A percentile compares a stretch with the other conserved stretches of the same genome.
phyloP scores from a whole-genome alignment of 2,113 vertebrate genomes.

The Aegithalos caudatus region DNA sequence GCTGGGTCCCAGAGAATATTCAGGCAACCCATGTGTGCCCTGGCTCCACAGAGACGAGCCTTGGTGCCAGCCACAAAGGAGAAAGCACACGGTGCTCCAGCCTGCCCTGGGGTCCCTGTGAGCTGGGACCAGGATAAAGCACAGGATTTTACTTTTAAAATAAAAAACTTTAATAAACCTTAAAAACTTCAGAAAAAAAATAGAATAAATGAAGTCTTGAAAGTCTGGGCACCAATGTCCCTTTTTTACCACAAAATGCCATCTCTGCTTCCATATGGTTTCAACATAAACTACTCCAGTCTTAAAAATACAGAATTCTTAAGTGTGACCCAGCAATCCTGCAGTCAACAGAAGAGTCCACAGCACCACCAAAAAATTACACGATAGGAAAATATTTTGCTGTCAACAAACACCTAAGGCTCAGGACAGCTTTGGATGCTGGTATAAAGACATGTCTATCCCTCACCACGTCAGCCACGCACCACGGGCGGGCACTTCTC shows the following conservation, averaged over 20 bases:
- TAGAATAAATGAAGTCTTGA: not conserved
- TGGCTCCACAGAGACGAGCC: rapidly evolving
- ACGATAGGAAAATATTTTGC: not conserved
- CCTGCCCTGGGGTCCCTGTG: rapidly evolving
- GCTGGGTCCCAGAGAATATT: not conserved
- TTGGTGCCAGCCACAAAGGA: not conserved
- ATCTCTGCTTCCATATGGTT: not conserved
- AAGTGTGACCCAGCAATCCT: not conserved
- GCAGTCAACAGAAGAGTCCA: not conserved
- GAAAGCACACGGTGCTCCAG: not conserved
- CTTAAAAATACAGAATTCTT: not conserved
- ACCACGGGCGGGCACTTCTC: not conserved
- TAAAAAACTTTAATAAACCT: not conserved
- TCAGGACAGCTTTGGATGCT: not conserved
- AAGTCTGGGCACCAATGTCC: not conserved
- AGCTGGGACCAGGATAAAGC: not conserved
- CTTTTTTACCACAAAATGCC: not conserved
- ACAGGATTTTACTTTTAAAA: not conserved
- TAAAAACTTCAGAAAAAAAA: not conserved
- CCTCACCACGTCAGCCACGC: not conserved
- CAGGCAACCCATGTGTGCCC: rapidly evolving
- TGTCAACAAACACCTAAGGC: not conserved
- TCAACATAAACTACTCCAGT: not conserved
- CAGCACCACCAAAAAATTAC: not conserved
- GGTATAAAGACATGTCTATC: not conserved